Evolutionary conservation across 2,113 vertebrate species (phyloP).

Genomic region (Mystacornis crossleyi): DNA sequence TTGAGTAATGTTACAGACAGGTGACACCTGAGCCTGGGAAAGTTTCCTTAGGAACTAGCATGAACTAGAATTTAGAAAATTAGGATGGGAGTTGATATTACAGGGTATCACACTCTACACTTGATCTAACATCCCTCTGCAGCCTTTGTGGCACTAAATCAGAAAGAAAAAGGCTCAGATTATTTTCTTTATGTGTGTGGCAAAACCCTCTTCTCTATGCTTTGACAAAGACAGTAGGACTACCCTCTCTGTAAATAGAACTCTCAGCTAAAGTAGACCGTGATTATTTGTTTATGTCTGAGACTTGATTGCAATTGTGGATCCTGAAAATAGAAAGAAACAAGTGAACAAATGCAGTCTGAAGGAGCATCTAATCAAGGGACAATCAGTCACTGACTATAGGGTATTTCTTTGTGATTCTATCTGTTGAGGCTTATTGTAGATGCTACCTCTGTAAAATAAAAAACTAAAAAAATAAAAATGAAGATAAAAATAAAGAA

Average conservation of each 20-base stretch:
- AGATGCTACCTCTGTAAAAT: background rate
- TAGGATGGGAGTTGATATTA: background rate
- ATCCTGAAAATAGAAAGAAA: slow-evolving; percentile 10
- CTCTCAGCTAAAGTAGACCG: background rate
- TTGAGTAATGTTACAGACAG: background rate
- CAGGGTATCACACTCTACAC: background rate
- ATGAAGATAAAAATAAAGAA: background rate
- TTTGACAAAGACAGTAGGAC: background rate
- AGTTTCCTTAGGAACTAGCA: background rate
- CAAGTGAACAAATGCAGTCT: background rate
- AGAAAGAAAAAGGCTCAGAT: background rate
- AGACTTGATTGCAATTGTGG: background rate
- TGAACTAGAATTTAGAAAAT: background rate
- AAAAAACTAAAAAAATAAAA: background rate
- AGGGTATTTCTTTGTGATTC: background rate
- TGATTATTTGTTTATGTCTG: slow-evolving; percentile 40
- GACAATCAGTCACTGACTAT: background rate
- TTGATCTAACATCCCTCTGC: background rate
- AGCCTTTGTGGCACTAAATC: background rate
- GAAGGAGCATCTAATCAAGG: background rate
- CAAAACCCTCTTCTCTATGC: rapidly evolving
- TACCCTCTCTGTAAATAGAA: background rate
- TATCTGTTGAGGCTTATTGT: background rate
- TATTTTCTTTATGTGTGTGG: background rate
- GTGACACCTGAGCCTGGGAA: background rate